Evolutionary conservation across 2,888 invertebrate species (phyloP).

Genomic region (Nomada fucata): DNA sequence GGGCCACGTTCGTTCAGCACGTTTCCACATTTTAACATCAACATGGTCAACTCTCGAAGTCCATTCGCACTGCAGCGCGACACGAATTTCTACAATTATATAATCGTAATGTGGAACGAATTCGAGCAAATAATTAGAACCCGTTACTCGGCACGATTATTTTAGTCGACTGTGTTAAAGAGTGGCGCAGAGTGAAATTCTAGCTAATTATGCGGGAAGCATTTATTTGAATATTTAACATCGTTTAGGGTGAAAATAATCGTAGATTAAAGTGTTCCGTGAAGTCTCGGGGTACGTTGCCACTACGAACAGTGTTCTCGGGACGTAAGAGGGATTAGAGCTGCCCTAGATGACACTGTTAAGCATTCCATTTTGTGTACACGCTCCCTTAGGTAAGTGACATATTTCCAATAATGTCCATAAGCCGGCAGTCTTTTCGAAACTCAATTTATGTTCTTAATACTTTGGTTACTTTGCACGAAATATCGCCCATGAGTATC

Average conservation of each 20-base stretch:
- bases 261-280: background rate
- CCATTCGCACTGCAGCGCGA: too few species aligned
- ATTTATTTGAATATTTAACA: background rate
- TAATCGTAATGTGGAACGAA: too few species aligned
- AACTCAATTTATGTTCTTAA: slow-evolving; percentile 20
- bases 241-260: slow-evolving; percentile 7
- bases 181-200: background rate
- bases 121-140: too few species aligned
- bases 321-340: slow-evolving; percentile 14
- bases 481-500: background rate
- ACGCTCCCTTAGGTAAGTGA: slow-evolving; percentile 24
- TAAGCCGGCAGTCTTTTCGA: slow-evolving; percentile 6
- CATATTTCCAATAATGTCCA: slow-evolving; percentile 46
- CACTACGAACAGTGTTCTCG: slow-evolving; percentile 15
- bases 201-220: background rate
- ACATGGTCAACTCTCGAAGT: too few species aligned
- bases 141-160: too few species aligned
- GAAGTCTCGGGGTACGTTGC: background rate
- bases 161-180: too few species aligned
- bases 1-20: too few species aligned
- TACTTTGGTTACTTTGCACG: background rate
- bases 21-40: too few species aligned
- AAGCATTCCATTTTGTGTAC: slow-evolving; percentile 39
- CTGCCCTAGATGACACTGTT: slow-evolving; percentile 31
- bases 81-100: too few species aligned